Evolutionary conservation across 2,797 vertebrate genomes (phyloP).

Genomic region (Pseudochaenichthys georgianus): DNA sequence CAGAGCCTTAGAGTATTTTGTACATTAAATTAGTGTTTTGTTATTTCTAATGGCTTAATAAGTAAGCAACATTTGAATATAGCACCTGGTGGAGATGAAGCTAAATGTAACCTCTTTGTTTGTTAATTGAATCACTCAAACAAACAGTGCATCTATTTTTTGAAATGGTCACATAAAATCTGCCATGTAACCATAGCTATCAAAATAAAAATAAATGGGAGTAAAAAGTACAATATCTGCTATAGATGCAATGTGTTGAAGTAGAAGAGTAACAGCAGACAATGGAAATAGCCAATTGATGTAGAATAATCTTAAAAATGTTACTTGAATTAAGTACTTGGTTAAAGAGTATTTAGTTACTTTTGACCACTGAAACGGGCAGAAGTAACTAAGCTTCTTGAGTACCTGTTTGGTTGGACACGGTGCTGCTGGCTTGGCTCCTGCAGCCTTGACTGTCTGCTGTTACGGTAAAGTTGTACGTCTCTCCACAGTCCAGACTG

Average conservation of each 20-base stretch:
- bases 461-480: conserved; percentile 73
- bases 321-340: background rate
- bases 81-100: background rate
- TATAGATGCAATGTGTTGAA: background rate
- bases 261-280: background rate
- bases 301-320: background rate
- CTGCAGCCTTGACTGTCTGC: conserved; percentile 64
- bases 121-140: background rate
- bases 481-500: conserved; percentile 76
- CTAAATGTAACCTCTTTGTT: background rate
- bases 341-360: too few relatives aligned
- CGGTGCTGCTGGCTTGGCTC: conserved; percentile 58
- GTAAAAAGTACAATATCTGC: background rate
- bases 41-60: background rate
- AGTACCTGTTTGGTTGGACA: conserved; percentile 75
- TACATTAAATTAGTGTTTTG: background rate
- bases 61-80: background rate
- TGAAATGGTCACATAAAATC: background rate
- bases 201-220: background rate
- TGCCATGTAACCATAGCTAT: background rate
- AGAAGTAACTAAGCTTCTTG: background rate
- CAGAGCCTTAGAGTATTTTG: background rate
- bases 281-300: background rate
- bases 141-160: background rate
- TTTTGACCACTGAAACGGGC: background rate